phyloP scores from a whole-genome alignment of 2,888 invertebrate species.

The Gisinianus flammeolus region DNA sequence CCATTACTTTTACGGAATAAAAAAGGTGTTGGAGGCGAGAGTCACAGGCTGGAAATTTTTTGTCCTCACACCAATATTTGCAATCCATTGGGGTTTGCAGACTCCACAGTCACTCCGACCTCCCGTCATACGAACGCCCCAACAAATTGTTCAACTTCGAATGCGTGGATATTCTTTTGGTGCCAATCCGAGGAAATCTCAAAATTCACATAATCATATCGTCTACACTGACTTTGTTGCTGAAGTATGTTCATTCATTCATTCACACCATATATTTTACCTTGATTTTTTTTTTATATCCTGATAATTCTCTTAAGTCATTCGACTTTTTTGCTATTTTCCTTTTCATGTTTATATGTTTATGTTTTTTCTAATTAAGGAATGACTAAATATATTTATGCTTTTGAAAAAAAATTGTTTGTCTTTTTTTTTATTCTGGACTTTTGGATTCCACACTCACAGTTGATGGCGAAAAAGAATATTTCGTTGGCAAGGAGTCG shows the following conservation, averaged over 20 bases:
- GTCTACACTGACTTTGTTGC: slow-evolving; percentile 58
- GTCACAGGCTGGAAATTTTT: slow-evolving; percentile 86
- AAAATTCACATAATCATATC: slow-evolving; percentile 56
- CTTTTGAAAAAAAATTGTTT: too few relatives aligned
- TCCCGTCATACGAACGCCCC: slow-evolving; percentile 47
- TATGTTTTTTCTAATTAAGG: too few relatives aligned
- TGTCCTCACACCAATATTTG: slow-evolving; percentile 86
- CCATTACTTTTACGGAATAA: background rate
- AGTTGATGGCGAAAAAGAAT: slow-evolving; percentile 57
- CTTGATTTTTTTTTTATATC: too few relatives aligned
- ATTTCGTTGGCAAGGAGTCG: slow-evolving; percentile 50
- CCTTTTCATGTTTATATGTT: too few relatives aligned
- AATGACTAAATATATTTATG: too few relatives aligned
- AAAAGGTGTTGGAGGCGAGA: slow-evolving; percentile 89
- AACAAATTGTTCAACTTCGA: slow-evolving; percentile 48
- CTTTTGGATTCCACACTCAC: too few relatives aligned
- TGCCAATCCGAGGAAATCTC: slow-evolving; percentile 53
- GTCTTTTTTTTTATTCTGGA: too few relatives aligned
- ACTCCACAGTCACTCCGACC: slow-evolving; percentile 60
- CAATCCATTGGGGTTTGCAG: slow-evolving; percentile 88
- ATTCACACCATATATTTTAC: background rate
- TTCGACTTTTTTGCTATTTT: background rate
- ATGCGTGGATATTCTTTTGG: slow-evolving; percentile 45
- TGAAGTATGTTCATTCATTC: slow-evolving; percentile 47
- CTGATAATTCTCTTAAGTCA: background rate